Base-by-base conservation (phyloP, 2,113 vertebrate species). In the Gymnocephalus cernua region DNA sequence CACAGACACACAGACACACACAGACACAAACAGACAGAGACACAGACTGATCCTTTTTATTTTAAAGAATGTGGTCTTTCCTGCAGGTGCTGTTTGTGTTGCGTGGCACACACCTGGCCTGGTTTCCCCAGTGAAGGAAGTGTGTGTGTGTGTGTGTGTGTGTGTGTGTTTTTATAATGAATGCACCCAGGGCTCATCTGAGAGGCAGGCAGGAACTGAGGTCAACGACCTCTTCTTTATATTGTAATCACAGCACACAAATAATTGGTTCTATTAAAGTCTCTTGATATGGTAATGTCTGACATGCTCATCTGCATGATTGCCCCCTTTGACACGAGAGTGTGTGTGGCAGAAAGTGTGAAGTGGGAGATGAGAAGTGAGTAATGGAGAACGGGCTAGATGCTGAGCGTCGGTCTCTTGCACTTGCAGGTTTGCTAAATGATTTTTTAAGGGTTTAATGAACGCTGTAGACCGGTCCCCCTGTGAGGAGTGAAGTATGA, bases 231-330 rank as follows among this genome's bases (percentile, higher is more conserved):
- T 90, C 82, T 82, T 83, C 77, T 88, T 90, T 84, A 79, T 73
- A 29, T 83, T 74, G 69, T 88, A 92, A 92, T 87, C 83, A 84
- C 83, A 27, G 19, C 76, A 61, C 68, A 80, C 70, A 29, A 74
- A 87, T 94, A 93, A 93, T 94, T 90, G 90, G 76, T 77, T 84
- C 86, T 71, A 85, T 94, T 90, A 92, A 87, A 74, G 67, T 82
- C 86, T 81, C 80, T 91, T 93, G 87, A 92, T 89, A 91, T 94
- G 91, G 65, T 90, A 90, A 94, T 93, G 79, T 62, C 2, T 77
- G 88, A 85, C 87, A 75, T 16, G 29, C 82, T 91, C 74, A 88
- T 90, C 88, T 92, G 86, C 88, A 83, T 79, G 82, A 90, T 91
- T 91, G 78, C 85, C 65, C 81, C 58, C 77, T 72, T 78, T 67